These are phyloP conservation scores for Urocolius indicus DNA, from an alignment of 2,113 vertebrate genomes.

Conservation along the genomic window DNA sequence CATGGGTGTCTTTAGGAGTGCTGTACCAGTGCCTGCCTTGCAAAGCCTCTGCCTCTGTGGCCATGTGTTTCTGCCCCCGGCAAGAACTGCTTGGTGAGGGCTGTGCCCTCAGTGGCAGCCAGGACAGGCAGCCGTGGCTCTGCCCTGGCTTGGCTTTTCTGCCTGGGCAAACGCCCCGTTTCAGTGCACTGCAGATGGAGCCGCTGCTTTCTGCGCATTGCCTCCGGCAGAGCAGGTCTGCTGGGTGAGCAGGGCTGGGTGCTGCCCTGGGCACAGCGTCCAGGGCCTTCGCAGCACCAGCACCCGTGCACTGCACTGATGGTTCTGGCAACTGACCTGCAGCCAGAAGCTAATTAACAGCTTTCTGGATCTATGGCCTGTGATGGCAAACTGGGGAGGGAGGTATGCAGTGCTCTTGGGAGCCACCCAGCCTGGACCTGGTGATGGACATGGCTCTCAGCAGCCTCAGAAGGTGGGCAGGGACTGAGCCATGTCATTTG, in stretches of 20 bases:
- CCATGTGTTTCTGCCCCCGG: accelerated
- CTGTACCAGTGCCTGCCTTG: background rate
- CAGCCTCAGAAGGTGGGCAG: background rate
- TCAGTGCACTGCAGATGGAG: background rate
- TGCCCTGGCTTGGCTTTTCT: background rate
- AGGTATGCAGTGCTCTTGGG: background rate
- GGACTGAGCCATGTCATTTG: background rate
- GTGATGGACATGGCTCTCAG: accelerated
- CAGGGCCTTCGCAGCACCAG: background rate
- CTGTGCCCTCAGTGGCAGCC: background rate
- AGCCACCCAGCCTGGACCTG: background rate
- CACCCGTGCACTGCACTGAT: too few relatives aligned
- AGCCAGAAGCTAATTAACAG: background rate
- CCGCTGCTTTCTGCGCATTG: accelerated
- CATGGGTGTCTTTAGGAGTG: background rate
- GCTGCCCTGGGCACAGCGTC: background rate
- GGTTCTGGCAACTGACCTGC: background rate
- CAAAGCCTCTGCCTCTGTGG: background rate
- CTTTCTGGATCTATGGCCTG: background rate
- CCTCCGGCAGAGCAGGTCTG: background rate
- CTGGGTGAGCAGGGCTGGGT: background rate
- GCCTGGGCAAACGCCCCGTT: accelerated
- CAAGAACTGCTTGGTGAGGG: background rate
- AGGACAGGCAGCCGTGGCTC: accelerated
- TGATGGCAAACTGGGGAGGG: background rate